Conservation (phyloP, 2,797 vertebrate genomes). For the Peromyscus attwateri region DNA sequence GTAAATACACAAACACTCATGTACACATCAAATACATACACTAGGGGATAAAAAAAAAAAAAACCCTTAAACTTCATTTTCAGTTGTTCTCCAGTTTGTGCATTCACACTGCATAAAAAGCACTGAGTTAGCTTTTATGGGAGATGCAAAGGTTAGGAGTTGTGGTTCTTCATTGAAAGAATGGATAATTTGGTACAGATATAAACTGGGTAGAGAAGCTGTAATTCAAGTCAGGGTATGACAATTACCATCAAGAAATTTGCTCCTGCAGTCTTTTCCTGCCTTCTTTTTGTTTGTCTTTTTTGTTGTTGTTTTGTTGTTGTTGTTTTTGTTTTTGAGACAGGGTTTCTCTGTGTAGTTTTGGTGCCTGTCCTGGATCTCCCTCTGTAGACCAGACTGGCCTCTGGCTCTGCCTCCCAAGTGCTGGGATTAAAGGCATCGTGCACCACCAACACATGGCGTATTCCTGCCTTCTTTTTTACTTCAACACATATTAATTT, state of each 20-base stretch:
- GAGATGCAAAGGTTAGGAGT: background rate
- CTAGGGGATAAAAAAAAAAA: background rate
- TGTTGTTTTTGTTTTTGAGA: background rate
- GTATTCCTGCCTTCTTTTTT: background rate
- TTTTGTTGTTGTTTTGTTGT: too few relatives aligned
- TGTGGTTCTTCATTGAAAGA: background rate
- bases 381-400: too few relatives aligned
- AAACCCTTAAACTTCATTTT: background rate
- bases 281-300: background rate
- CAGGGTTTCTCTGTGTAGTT: too few relatives aligned
- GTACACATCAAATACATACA: background rate
- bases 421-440: too few relatives aligned
- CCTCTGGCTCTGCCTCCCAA: too few relatives aligned
- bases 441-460: too few relatives aligned
- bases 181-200: background rate
- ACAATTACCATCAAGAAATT: background rate
- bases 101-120: background rate
- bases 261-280: background rate
- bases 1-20: background rate
- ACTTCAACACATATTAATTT: background rate
- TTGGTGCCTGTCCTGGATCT: too few relatives aligned
- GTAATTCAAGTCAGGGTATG: slow-evolving; percentile 8
- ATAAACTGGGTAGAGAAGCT: background rate
- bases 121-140: background rate
- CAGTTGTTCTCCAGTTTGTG: background rate